phyloP scores from a whole-genome alignment of 2,797 vertebrate genomes.

The Octomys mimax region DNA sequence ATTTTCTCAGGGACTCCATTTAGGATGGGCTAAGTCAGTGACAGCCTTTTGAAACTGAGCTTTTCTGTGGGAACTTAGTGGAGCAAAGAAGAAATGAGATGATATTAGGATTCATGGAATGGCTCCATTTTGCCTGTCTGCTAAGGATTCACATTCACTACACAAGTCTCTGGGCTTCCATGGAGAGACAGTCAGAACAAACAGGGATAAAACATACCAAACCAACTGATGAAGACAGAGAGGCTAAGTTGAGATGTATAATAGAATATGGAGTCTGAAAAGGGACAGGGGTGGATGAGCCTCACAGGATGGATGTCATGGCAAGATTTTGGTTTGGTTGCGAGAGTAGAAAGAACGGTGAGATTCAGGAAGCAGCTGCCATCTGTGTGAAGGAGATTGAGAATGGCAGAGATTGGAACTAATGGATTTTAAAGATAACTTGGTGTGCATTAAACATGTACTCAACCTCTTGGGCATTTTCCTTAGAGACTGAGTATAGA shows the following conservation, averaged over 20 bases:
- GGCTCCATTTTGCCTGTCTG: constrained; percentile 7
- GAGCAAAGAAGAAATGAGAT: not conserved
- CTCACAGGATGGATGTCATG: not conserved
- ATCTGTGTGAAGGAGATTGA: constrained; percentile 24
- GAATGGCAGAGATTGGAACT: constrained; percentile 26
- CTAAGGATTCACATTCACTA: not conserved
- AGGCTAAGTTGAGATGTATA: not conserved
- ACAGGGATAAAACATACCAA: not conserved
- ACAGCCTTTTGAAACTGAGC: constrained; percentile 8
- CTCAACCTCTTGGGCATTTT: not conserved
- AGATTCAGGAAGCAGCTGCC: constrained; percentile 52
- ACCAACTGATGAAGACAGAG: not conserved
- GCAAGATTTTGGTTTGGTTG: constrained; percentile 23
- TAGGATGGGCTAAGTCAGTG: not conserved
- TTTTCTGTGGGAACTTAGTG: not conserved
- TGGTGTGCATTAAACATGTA: constrained; percentile 11
- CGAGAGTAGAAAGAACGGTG: not conserved
- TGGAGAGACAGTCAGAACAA: not conserved
- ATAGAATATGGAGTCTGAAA: not conserved
- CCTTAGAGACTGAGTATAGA: constrained; percentile 44
- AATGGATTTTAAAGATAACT: constrained; percentile 56
- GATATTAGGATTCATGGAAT: not conserved
- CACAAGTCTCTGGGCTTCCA: not conserved
- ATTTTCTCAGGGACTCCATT: constrained; percentile 30
- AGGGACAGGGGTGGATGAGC: not conserved